Evolutionary conservation across 2,888 invertebrate species (phyloP).

Genomic region (Andrena bicolor): DNA sequence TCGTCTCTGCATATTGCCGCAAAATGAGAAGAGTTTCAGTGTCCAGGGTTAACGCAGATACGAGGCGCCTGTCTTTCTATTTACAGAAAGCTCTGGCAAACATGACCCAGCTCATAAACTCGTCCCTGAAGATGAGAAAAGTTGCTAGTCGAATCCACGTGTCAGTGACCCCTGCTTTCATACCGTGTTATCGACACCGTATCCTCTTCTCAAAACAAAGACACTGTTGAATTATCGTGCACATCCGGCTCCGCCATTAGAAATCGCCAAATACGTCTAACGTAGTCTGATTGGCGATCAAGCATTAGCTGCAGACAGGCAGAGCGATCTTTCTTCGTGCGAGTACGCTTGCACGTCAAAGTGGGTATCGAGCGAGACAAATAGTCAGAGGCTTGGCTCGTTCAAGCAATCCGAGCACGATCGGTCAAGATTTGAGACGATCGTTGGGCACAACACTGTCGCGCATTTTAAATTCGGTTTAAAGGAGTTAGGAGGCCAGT

Average conservation of each 20-base stretch:
- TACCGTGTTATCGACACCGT: neutral
- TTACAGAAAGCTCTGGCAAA: conserved; percentile 55
- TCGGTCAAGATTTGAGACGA: conserved; percentile 49
- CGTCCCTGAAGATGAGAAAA: conserved; percentile 11
- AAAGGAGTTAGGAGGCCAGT: conserved; percentile 77
- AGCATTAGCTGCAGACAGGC: neutral
- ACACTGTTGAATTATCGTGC: neutral
- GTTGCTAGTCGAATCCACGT: conserved; percentile 7
- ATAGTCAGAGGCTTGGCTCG: neutral
- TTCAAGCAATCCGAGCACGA: conserved; percentile 57
- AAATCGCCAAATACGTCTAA: neutral
- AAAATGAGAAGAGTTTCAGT: neutral
- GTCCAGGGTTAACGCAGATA: conserved; percentile 32
- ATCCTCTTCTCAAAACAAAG: neutral
- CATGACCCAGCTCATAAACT: conserved; percentile 32
- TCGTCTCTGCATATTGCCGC: neutral
- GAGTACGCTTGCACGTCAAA: neutral
- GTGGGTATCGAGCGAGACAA: conserved; percentile 2
- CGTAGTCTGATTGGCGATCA: no score
- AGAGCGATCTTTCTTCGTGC: neutral
- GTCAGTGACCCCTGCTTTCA: conserved; percentile 44
- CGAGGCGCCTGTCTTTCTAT: conserved; percentile 43
- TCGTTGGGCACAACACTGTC: conserved; percentile 39
- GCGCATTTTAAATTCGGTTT: conserved; percentile 70
- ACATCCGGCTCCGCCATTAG: neutral